phyloP scores from a whole-genome alignment of 2,113 vertebrate genomes.

The Silurus meridionalis region DNA sequence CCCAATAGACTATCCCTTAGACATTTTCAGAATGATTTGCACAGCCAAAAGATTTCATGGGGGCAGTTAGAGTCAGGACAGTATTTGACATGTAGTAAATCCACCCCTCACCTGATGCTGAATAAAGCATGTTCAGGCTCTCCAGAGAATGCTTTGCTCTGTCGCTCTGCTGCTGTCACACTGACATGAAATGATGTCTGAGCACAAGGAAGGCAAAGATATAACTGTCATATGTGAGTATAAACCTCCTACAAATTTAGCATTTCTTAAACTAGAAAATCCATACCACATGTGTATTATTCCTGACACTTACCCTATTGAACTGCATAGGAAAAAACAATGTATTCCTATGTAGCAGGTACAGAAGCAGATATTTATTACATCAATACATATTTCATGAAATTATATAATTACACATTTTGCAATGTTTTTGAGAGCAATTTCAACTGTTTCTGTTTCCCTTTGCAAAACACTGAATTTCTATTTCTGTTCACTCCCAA shows the following conservation, averaged over 20 bases:
- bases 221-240: constrained; percentile 31
- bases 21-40: constrained; percentile 12
- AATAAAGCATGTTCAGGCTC: constrained; percentile 32
- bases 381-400: neutral
- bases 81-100: constrained; percentile 33
- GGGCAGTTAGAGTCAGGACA: constrained; percentile 18
- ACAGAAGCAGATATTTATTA: neutral
- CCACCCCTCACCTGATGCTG: constrained; percentile 14
- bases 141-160: constrained; percentile 27
- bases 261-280: neutral
- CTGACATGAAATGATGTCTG: constrained; percentile 41
- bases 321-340: neutral
- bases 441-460: no score
- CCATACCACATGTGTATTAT: neutral
- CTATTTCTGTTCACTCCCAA: neutral
- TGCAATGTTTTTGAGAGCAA: no score
- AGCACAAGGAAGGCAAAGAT: constrained; percentile 7
- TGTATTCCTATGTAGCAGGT: neutral
- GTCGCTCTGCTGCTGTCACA: constrained; percentile 31
- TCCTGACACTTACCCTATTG: neutral
- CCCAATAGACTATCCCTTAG: neutral
- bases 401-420: neutral
- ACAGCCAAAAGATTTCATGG: constrained; percentile 17
- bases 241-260: neutral
- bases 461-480: no score